A percentile compares a stretch with the other conserved stretches of the same genome.
These are phyloP conservation scores for Mamestra configurata DNA, from an alignment of 1,140 invertebrate genomes.

Conservation along the genomic window DNA sequence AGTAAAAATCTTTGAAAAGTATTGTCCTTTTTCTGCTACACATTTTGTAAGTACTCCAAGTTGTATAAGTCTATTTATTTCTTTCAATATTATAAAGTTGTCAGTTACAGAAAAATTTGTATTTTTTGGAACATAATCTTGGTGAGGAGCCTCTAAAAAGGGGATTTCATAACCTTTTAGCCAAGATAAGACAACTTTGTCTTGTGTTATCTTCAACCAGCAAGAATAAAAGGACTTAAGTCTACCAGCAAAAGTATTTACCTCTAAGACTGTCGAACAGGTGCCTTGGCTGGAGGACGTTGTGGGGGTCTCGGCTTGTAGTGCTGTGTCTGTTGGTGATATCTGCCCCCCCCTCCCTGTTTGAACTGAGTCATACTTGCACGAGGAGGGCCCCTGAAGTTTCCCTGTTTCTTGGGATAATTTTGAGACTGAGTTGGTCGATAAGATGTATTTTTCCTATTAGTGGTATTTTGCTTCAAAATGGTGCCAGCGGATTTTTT, in stretches of 20 bases:
- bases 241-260: conserved; percentile 13
- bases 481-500: conserved; percentile 7
- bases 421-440: not conserved
- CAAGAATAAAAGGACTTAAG: not conserved
- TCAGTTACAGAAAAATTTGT: not conserved
- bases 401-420: not conserved
- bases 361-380: not conserved
- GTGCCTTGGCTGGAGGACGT: conserved; percentile 1
- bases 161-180: not conserved
- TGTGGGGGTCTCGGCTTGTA: conserved; percentile 8
- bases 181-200: not conserved
- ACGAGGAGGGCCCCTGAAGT: not conserved
- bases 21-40: conserved; percentile 3
- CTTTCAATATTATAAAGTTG: not conserved
- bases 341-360: not conserved
- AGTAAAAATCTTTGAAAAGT: conserved; percentile 51
- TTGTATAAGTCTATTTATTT: not conserved
- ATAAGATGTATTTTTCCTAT: not conserved
- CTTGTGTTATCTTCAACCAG: not conserved
- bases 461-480: not conserved
- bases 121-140: not conserved
- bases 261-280: not conserved
- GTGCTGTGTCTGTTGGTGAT: not conserved
- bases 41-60: not conserved
- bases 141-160: not conserved